Base-by-base conservation (phyloP, 2,797 vertebrate species). In the Vultur gryphus region DNA sequence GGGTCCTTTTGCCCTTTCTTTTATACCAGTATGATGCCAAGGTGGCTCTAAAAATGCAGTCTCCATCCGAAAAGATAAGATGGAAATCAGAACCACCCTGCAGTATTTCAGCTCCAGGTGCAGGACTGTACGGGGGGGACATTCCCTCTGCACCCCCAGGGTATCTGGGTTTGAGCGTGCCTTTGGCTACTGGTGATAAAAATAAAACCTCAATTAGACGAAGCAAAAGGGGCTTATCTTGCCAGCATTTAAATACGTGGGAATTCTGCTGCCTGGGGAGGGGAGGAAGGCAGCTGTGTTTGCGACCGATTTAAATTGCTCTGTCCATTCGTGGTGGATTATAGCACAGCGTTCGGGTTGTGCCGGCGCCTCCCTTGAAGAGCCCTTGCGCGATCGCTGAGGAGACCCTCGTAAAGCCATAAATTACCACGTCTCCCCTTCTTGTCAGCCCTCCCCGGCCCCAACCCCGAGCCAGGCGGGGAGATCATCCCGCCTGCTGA, bases 91-190 rank as follows among this genome's bases (percentile, higher is more conserved):
- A 37, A 5, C 6, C 12, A 16, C 15, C 37, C 28, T 29, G 29
- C 29, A 16, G 39, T 10, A 5, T 25, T 51, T 70, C 37, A 37
- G 57, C 37, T 37, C 4, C 7, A 10, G 55, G 17, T 18, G 39
- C n/a, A n/a, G 69, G 61, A 20, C 16, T 39, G 37, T 10, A 16
- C 1, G 1, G 55, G 51, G 24, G 33, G 33, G 12, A 59, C 18
- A 0, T 44, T 64, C 37, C 51, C 29, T 84, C 28, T 10, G 43
- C 26, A 37, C 49, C 44, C 51, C 31, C 12, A 7, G 31, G 49
- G 16, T 21, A 1, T 9, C 33, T 0, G 2, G 24, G 24, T 52
- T 44, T 8, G 33, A 31, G 67, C 4, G 0, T 37, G 46, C 37
- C 21, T 62, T 83, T 71, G 48, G 46, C 35, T 49, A 4, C 28